phyloP scores from a whole-genome alignment of 1,140 invertebrate genomes.

The Apis dorsata region DNA sequence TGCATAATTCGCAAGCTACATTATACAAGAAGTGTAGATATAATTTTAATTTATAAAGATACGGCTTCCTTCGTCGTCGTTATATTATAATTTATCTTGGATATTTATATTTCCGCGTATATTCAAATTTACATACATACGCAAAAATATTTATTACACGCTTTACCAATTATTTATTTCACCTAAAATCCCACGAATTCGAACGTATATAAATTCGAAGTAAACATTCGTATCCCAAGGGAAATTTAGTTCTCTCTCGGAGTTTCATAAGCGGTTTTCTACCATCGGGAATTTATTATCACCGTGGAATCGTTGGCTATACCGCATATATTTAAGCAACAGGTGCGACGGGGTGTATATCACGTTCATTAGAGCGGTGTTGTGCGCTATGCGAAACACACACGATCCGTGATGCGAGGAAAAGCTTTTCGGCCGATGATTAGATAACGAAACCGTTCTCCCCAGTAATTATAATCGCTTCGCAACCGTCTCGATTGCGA shows the following conservation, averaged over 20 bases:
- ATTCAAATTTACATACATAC: no score
- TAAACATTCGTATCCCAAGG: neutral
- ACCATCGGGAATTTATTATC: neutral
- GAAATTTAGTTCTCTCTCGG: neutral
- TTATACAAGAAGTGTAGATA: no score
- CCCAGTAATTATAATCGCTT: neutral
- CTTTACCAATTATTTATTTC: no score
- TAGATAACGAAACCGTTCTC: neutral
- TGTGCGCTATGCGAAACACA: neutral
- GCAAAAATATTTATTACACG: no score
- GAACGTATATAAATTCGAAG: no score
- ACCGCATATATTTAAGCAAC: neutral
- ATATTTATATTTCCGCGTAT: no score
- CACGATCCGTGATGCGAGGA: neutral
- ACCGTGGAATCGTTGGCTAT: neutral
- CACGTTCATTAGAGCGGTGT: slow-evolving; percentile 15
- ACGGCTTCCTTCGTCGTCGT: no score
- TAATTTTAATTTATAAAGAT: no score
- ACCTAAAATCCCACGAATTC: no score
- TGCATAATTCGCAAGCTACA: no score
- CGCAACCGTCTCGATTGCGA: neutral
- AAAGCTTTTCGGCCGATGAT: neutral
- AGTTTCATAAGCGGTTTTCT: neutral
- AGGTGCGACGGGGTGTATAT: slow-evolving; percentile 3
- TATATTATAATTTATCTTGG: no score